Evolutionary conservation across 2,113 vertebrate genomes (phyloP).

Genomic region (Tauraco erythrolophus): DNA sequence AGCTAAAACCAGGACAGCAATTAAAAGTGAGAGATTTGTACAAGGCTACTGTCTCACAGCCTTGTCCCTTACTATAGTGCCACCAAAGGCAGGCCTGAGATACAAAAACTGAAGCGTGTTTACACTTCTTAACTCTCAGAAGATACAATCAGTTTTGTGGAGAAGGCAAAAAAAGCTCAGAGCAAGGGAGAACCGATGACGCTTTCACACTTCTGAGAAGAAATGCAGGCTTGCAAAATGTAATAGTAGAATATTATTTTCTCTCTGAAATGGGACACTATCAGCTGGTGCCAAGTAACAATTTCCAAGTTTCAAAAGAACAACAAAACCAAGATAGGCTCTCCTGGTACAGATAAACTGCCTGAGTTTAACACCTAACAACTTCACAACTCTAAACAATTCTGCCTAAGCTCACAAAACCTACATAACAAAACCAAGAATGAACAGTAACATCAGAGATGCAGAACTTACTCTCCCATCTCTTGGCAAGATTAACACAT

Average conservation of each 20-base stretch:
- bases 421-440: not conserved
- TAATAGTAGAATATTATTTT: not conserved
- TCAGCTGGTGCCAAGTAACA: not conserved
- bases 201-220: rapidly evolving
- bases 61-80: not conserved
- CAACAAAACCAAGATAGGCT: not conserved
- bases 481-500: not conserved
- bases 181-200: not conserved
- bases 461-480: not conserved
- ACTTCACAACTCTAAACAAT: not conserved
- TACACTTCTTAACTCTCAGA: not conserved
- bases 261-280: not conserved
- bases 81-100: not conserved
- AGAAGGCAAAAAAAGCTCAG: not conserved
- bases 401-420: not conserved
- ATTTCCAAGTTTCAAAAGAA: not conserved
- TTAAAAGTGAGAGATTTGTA: not conserved
- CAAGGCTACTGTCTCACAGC: not conserved
- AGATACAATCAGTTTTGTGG: not conserved
- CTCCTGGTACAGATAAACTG: not conserved
- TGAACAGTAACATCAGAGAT: not conserved
- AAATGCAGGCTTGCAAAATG: not conserved
- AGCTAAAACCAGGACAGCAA: no score
- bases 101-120: not conserved
- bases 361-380: not conserved